phyloP scores from a whole-genome alignment of 2,888 invertebrate genomes.

The Quadroppia sp. region DNA sequence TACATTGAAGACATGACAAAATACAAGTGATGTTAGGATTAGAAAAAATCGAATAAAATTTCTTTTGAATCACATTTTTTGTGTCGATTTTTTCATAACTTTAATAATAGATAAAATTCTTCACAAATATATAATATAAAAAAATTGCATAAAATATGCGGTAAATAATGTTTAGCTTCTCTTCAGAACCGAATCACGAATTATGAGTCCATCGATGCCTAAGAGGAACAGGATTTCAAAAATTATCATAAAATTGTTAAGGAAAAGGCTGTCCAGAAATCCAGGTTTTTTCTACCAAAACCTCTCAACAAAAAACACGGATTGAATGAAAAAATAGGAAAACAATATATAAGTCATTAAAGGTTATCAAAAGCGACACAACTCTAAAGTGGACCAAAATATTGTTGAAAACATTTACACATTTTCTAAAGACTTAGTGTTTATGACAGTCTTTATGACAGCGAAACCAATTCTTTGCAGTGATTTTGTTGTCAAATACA shows the following conservation, averaged over 20 bases:
- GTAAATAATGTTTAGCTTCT: not conserved
- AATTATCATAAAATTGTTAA: not conserved
- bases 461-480: not conserved
- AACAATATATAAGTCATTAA: no score
- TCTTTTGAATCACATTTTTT: no score
- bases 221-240: not conserved
- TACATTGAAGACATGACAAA: no score
- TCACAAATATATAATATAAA: not conserved
- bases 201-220: not conserved
- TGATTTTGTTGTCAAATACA: not conserved
- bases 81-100: no score
- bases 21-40: no score
- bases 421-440: not conserved
- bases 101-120: no score
- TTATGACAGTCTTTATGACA: slow-evolving; percentile 16
- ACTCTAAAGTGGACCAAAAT: no score
- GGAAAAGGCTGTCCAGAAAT: not conserved
- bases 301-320: not conserved
- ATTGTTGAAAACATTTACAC: no score
- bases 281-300: not conserved
- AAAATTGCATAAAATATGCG: not conserved
- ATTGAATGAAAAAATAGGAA: no score
- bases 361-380: no score
- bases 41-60: no score
- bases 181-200: slow-evolving; percentile 1